Conservation (phyloP, 2,113 vertebrate species). For the Caracal caracal region DNA sequence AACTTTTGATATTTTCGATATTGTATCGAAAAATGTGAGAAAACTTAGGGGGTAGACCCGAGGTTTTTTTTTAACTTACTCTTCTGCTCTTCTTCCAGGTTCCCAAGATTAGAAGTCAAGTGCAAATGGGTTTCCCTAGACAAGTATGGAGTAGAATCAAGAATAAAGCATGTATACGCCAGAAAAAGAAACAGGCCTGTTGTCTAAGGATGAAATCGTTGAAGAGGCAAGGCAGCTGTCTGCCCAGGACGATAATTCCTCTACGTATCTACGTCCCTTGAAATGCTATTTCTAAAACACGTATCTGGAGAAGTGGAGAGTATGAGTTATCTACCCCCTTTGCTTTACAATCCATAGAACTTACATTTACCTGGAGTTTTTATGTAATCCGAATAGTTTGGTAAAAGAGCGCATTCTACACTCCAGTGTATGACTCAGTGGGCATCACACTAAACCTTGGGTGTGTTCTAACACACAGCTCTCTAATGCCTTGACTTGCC, state of each 20-base stretch:
- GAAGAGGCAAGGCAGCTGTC: background rate
- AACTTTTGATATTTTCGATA: background rate
- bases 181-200: background rate
- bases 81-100: background rate
- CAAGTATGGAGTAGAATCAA: background rate
- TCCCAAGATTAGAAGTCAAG: background rate
- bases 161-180: background rate
- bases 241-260: background rate
- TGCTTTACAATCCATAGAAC: background rate
- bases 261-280: background rate
- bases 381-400: background rate
- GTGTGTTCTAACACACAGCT: background rate
- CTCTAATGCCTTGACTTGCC: background rate
- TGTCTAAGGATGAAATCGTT: background rate
- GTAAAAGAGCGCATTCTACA: background rate
- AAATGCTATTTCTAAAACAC: background rate
- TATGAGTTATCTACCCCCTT: background rate
- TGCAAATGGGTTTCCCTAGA: background rate
- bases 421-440: background rate
- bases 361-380: background rate
- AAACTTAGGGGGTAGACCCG: background rate
- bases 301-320: background rate
- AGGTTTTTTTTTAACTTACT: background rate
- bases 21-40: background rate
- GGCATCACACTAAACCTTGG: background rate